Evolutionary conservation across 1,140 invertebrate species (phyloP), one percentile per base, ranked within the genome.

Genomic region (Diorhabda sublineata): DNA sequence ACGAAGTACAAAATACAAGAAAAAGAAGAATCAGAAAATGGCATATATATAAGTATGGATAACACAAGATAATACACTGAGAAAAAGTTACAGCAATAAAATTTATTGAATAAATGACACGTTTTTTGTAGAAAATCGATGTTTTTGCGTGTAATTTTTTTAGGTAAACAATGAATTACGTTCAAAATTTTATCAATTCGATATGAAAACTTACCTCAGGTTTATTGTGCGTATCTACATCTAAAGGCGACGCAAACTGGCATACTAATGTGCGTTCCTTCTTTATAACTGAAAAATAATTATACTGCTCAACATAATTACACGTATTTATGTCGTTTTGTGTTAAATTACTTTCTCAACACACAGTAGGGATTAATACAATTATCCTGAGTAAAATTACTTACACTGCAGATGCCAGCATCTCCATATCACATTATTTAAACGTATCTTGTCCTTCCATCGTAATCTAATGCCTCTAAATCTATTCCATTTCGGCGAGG

Each of bases 391-490:
- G 61, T 41, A 66, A 8, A 26, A 7, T 61, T 72, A 90, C 91
- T 92, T 86, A 98, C 96, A 99, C 84, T 99, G 98, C 93, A 99
- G 96, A 83, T 98, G 96, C 96, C 98, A 99, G 82, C 97, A 98
- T 81, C 98, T 89, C 98, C 98, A 99, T 78, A 99, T 99, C 67
- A 99, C 95, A 83, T 99, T 99, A 87, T 99, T 99, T 67, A 99
- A 84, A 74, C 98, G 89, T 76, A 99, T 98, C 85, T 99, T 98
- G 84, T 99, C 96, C 82, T 98, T 99, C 91, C 96, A 96, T 75
- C 94, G 88, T 65, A 99, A 84, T 76, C 96, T 91, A 73, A 99
- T 91, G 65, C 98, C 98, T 87, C 98, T 97, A 86, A 99, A 99
- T 77, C 95, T 89, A 85, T 99, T 99, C 98, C 98, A 99, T 89